phyloP scores from a whole-genome alignment of 2,888 invertebrate species.

The Dynastes hyllus region DNA sequence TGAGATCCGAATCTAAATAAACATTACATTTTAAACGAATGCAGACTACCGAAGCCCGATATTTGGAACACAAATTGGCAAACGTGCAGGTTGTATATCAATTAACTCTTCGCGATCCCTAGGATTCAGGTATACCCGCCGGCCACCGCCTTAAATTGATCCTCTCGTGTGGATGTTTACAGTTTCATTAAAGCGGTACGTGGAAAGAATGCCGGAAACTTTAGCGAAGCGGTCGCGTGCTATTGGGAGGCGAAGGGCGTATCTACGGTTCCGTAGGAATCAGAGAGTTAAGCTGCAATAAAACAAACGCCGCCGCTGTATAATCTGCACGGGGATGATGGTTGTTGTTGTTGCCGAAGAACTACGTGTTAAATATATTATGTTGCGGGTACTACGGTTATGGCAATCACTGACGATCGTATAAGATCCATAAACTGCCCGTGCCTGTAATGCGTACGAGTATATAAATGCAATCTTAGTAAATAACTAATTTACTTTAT shows the following conservation, averaged over 20 bases:
- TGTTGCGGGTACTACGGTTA: conserved; percentile 25
- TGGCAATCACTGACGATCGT: conserved; percentile 36
- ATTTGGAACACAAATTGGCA: conserved; percentile 19
- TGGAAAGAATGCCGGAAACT: conserved; percentile 30
- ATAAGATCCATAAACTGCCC: conserved; percentile 24
- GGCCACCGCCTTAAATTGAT: conserved; percentile 31
- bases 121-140: conserved; percentile 20
- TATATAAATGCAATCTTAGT: conserved; percentile 33
- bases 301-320: conserved; percentile 29
- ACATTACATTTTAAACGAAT: neutral
- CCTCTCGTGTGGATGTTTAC: conserved; percentile 30
- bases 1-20: conserved; percentile 29
- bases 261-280: neutral
- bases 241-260: neutral
- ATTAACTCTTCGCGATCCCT: conserved; percentile 2
- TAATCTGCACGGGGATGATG: neutral
- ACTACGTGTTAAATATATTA: conserved; percentile 36
- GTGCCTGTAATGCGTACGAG: neutral
- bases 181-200: conserved; percentile 43
- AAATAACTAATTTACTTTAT: conserved; percentile 44
- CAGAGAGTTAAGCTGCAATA: conserved; percentile 36
- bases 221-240: neutral
- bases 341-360: neutral
- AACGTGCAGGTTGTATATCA: conserved; percentile 28
- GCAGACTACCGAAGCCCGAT: conserved; percentile 2